Conservation (phyloP, 2,797 vertebrate species). For the Scomberomorus guttatus region DNA sequence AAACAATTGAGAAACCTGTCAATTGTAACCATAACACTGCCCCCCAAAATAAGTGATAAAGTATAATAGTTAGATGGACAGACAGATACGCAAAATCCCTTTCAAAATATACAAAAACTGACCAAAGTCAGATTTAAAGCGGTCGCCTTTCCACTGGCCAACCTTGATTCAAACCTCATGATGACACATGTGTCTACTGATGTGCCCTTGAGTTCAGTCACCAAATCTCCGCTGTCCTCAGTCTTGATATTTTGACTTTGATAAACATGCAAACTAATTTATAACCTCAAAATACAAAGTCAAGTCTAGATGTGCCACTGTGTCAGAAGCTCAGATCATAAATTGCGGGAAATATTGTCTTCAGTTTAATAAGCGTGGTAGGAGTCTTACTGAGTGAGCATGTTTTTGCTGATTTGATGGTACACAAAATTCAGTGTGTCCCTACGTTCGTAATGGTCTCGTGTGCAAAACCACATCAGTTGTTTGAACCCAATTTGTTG, state of each 20-base stretch:
- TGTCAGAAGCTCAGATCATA: neutral
- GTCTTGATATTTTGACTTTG: neutral
- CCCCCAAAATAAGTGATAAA: neutral
- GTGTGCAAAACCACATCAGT: slow-evolving; percentile 23
- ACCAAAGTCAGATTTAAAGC: neutral
- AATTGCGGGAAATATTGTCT: neutral
- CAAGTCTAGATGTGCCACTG: neutral
- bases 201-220: neutral
- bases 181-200: neutral
- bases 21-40: slow-evolving; percentile 12
- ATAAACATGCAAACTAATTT: neutral
- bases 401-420: neutral
- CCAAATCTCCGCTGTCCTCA: neutral
- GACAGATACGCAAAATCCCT: neutral
- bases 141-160: neutral
- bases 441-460: slow-evolving; percentile 7
- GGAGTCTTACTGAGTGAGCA: neutral
- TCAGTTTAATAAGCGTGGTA: neutral
- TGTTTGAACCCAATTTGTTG: slow-evolving; percentile 47
- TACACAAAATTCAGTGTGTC: neutral
- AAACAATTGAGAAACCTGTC: slow-evolving; percentile 13
- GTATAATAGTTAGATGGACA: neutral
- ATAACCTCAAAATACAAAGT: neutral
- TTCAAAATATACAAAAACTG: neutral
- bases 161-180: neutral